phyloP scores from a whole-genome alignment of 1,140 invertebrate genomes.

The Sarcophaga peregrina region DNA sequence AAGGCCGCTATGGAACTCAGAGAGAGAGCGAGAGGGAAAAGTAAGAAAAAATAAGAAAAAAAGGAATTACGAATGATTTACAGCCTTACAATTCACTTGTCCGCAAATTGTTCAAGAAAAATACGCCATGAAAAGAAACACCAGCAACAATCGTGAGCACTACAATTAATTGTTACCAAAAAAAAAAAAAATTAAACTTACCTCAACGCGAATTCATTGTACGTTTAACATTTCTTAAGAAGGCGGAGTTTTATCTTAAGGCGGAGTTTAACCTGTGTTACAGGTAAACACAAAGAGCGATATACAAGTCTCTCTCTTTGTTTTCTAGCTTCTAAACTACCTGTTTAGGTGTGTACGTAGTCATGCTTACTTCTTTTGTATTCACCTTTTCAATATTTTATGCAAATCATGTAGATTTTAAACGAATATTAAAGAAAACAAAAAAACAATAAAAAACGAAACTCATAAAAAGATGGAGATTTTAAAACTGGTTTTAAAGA shows the following conservation, averaged over 20 bases:
- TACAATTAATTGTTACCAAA: no score
- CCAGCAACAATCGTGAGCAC: no score
- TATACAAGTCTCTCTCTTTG: background rate
- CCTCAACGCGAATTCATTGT: background rate
- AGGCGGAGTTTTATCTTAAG: constrained; percentile 5
- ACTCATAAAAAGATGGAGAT: constrained; percentile 16
- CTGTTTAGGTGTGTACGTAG: background rate
- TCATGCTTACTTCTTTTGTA: background rate
- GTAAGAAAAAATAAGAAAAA: no score
- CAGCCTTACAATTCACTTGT: no score
- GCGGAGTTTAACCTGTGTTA: background rate
- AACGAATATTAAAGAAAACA: background rate
- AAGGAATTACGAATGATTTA: no score
- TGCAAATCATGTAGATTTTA: constrained; percentile 9
- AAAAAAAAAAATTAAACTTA: background rate
- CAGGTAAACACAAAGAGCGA: background rate
- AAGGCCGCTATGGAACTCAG: no score
- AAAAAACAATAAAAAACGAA: background rate
- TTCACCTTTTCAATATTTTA: background rate
- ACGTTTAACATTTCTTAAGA: background rate
- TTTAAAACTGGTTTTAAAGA: background rate
- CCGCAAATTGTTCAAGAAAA: no score
- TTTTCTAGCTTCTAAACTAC: background rate
- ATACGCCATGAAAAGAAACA: no score
- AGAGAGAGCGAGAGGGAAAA: no score